A percentile compares a stretch with the other conserved stretches of the same genome.
phyloP scores from a whole-genome alignment of 2,888 invertebrate genomes.

The Tiliacea citrago region DNA sequence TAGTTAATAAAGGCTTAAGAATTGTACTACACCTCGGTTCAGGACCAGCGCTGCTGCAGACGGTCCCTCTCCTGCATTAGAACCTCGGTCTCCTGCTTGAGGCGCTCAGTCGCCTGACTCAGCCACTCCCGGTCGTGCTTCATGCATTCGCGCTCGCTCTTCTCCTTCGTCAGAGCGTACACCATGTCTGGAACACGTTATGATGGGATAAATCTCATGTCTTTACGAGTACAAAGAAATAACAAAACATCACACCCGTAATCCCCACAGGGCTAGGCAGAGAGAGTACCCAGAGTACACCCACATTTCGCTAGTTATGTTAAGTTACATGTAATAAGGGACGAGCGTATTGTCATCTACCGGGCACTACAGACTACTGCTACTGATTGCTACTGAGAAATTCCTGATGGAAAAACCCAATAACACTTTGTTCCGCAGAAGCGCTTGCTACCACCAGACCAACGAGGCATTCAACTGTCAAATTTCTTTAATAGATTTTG shows the following conservation, averaged over 20 bases:
- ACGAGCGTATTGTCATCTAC: background rate
- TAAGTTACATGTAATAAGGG: too few species aligned
- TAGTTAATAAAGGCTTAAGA: background rate
- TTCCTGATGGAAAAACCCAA: background rate
- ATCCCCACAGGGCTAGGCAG: too few species aligned
- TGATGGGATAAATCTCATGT: background rate
- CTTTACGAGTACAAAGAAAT: background rate
- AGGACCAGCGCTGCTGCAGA: slow-evolving; percentile 76
- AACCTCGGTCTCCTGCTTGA: slow-evolving; percentile 76
- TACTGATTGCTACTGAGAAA: background rate
- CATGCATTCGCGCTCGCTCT: slow-evolving; percentile 69
- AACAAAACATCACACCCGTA: background rate
- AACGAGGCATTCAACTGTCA: background rate
- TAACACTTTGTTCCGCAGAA: background rate
- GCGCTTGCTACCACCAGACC: background rate
- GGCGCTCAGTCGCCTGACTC: slow-evolving; percentile 72
- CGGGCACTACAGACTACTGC: background rate
- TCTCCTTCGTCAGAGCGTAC: slow-evolving; percentile 71
- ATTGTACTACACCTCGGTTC: slow-evolving; percentile 68
- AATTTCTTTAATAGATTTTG: too few species aligned
- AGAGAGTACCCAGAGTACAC: background rate
- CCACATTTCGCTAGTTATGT: background rate
- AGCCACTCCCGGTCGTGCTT: slow-evolving; percentile 74
- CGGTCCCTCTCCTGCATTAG: slow-evolving; percentile 76
- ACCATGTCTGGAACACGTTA: slow-evolving; percentile 74